These are phyloP conservation scores for Actinostola sp. DNA, from an alignment of 92 coral and sea anemone genomes.

Conservation along the genomic window DNA sequence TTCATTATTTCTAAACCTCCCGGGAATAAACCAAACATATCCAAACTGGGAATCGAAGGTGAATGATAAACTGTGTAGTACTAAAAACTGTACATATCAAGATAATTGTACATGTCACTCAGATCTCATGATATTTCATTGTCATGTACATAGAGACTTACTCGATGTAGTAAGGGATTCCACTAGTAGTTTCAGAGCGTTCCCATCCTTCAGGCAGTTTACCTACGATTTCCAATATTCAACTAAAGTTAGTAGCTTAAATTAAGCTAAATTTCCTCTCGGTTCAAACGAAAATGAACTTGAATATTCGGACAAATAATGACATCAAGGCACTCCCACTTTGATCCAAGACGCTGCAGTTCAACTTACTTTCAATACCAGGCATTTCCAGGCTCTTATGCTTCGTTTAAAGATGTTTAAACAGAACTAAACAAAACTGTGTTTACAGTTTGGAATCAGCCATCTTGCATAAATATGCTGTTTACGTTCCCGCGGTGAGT, in stretches of 20 bases:
- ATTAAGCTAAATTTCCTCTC: not conserved
- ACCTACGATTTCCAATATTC: conserved; percentile 26
- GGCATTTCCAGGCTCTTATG: conserved; percentile 61
- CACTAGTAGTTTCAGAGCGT: conserved; percentile 88
- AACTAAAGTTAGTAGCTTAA: not conserved
- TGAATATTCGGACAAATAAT: too few species aligned
- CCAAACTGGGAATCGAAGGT: too few species aligned
- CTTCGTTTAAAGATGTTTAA: conserved; percentile 2
- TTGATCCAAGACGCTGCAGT: too few species aligned
- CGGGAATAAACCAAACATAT: too few species aligned
- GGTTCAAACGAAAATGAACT: not conserved
- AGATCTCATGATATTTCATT: not conserved
- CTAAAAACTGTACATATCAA: too few species aligned
- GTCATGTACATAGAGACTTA: conserved; percentile 32
- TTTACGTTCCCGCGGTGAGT: conserved; percentile 66
- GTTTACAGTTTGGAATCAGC: conserved; percentile 56
- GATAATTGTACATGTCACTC: too few species aligned
- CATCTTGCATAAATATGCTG: conserved; percentile 48
- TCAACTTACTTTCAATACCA: conserved; percentile 70
- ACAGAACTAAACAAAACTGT: conserved; percentile 9
- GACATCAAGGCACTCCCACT: too few species aligned
- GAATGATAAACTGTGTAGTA: too few species aligned
- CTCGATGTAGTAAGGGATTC: conserved; percentile 97
- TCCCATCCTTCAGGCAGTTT: conserved; percentile 94
- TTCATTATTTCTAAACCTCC: too few species aligned